phyloP scores from a whole-genome alignment of 2,797 vertebrate genomes.

The Jordanella pulchra region DNA sequence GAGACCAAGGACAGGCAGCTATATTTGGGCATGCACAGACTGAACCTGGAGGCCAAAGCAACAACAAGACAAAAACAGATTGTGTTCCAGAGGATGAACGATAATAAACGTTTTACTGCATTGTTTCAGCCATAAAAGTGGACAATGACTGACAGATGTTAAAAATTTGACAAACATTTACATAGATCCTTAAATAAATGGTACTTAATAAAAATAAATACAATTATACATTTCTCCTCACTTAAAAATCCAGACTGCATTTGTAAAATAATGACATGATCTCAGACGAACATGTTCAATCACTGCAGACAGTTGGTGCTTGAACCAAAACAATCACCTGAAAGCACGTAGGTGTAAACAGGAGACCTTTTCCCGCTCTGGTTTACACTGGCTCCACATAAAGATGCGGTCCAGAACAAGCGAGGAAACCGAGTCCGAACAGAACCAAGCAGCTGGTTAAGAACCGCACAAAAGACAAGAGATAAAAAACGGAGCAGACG shows the following conservation, averaged over 20 bases:
- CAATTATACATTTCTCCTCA: not conserved
- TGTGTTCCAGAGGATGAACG: not conserved
- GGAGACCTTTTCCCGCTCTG: too few relatives aligned
- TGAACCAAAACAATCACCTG: constrained; percentile 13
- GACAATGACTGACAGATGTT: not conserved
- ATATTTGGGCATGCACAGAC: not conserved
- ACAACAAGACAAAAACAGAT: not conserved
- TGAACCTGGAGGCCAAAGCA: not conserved
- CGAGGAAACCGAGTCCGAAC: too few relatives aligned
- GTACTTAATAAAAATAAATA: not conserved
- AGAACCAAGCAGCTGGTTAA: not conserved
- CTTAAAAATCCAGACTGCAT: too few relatives aligned
- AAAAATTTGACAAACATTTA: not conserved
- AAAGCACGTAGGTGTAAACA: too few relatives aligned
- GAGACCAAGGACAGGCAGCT: not conserved
- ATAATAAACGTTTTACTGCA: too few relatives aligned
- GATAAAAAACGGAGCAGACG: not conserved
- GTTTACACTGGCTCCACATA: too few relatives aligned
- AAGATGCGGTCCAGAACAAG: too few relatives aligned
- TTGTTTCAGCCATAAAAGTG: too few relatives aligned
- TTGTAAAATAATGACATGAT: too few relatives aligned
- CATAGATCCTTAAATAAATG: not conserved
- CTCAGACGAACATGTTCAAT: too few relatives aligned
- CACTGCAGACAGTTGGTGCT: not conserved
- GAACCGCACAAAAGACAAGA: too few relatives aligned